Conservation (phyloP, 2,113 vertebrate genomes). For the Psilopsiagon aymara region DNA sequence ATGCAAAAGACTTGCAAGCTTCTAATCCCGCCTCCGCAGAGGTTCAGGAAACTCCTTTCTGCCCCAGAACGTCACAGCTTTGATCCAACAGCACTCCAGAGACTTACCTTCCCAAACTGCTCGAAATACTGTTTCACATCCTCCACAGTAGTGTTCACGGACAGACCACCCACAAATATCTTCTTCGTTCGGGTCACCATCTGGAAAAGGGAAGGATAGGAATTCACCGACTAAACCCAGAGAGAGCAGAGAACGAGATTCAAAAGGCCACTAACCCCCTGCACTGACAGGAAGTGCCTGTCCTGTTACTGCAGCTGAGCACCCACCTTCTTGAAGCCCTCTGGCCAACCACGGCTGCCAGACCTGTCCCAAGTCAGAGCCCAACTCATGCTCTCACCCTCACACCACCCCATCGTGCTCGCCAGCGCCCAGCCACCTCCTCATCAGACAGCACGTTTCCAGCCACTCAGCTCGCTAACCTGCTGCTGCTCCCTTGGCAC, state of each 20-base stretch:
- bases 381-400: not conserved
- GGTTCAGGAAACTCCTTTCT: slow-evolving; percentile 13
- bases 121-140: slow-evolving; percentile 99
- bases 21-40: not conserved
- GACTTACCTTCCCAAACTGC: slow-evolving; percentile 97
- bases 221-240: slow-evolving; percentile 65
- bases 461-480: not conserved
- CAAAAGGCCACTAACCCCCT: not conserved
- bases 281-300: fast-evolving
- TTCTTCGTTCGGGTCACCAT: slow-evolving; percentile 99
- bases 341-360: not conserved
- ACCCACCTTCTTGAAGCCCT: not conserved
- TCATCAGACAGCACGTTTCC: fast-evolving
- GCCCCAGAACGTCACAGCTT: not conserved
- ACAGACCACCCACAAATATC: slow-evolving; percentile 98
- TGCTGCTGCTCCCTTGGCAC: not conserved
- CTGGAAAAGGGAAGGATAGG: slow-evolving; percentile 78
- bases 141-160: slow-evolving; percentile 97
- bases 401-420: fast-evolving
- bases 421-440: not conserved
- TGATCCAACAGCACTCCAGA: not conserved
- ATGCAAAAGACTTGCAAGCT: not conserved
- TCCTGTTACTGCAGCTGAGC: not conserved
- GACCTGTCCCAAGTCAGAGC: not conserved
- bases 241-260: not conserved